Evolutionary conservation across 2,113 vertebrate species (phyloP).

Genomic region (Carassius gibelio): DNA sequence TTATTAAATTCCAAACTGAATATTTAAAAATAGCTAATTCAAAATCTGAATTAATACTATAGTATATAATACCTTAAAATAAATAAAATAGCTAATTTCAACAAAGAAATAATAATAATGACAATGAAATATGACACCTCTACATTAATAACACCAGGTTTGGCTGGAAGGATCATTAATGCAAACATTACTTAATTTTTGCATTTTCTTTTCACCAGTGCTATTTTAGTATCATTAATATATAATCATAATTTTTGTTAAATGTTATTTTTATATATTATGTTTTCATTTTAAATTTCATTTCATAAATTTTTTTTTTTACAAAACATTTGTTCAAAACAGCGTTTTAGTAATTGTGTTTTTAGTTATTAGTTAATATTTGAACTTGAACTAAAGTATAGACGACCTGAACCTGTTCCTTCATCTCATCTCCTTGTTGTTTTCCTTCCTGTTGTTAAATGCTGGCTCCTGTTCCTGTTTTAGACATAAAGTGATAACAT

Average conservation of each 20-base stretch:
- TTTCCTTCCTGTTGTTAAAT: not conserved
- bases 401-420: not conserved
- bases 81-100: not conserved
- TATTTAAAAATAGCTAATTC: too few relatives aligned
- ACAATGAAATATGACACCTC: not conserved
- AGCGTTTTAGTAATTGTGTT: not conserved
- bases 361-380: too few relatives aligned
- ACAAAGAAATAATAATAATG: not conserved
- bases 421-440: not conserved
- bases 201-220: not conserved
- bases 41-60: too few relatives aligned
- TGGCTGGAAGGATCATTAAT: not conserved
- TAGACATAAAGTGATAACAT: not conserved
- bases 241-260: too few relatives aligned
- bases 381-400: too few relatives aligned
- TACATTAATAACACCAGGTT: not conserved
- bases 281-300: too few relatives aligned
- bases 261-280: not conserved
- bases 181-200: not conserved
- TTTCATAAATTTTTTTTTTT: too few relatives aligned
- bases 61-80: not conserved
- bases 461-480: not conserved
- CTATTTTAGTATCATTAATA: not conserved
- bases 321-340: too few relatives aligned
- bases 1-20: too few relatives aligned